Evolutionary conservation across 2,888 invertebrate species (phyloP).

Genomic region (Sarcophaga carnaria): DNA sequence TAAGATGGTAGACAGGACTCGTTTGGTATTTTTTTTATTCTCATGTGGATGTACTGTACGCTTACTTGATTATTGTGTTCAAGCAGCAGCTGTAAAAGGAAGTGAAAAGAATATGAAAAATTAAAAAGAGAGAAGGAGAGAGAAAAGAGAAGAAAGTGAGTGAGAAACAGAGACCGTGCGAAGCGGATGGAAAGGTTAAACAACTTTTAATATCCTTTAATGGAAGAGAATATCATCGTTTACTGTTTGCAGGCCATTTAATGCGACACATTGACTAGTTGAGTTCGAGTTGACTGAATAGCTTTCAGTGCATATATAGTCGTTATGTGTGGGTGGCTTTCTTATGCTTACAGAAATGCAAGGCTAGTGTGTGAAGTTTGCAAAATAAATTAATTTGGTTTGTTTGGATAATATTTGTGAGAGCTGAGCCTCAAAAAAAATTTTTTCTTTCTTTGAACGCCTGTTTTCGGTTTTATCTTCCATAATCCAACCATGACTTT

Average conservation of each 20-base stretch:
- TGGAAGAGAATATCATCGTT: constrained; percentile 42
- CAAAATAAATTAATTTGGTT: background rate
- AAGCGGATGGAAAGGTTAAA: constrained; percentile 23
- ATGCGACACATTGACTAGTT: constrained; percentile 55
- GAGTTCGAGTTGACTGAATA: constrained; percentile 1
- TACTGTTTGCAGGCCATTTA: constrained; percentile 62
- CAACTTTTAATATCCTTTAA: constrained; percentile 62
- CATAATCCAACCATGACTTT: no score
- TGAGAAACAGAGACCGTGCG: no score
- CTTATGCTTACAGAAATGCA: background rate
- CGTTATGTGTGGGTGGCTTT: background rate
- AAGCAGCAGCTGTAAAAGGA: background rate
- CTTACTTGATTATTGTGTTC: background rate
- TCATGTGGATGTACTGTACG: constrained; percentile 40
- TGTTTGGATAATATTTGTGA: no score
- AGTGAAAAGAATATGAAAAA: constrained; percentile 3
- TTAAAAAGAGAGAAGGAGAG: background rate
- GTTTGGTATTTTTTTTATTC: background rate
- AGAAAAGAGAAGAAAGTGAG: no score
- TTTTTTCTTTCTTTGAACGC: no score
- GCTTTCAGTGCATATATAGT: background rate
- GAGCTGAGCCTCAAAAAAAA: no score
- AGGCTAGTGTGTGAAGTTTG: background rate
- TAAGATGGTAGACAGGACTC: constrained; percentile 45
- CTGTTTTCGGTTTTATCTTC: no score